Percentiles rank a stretch among this genome's conserved stretches.
phyloP scores from a whole-genome alignment of 2,888 invertebrate species.

The Mycogona germanica region DNA sequence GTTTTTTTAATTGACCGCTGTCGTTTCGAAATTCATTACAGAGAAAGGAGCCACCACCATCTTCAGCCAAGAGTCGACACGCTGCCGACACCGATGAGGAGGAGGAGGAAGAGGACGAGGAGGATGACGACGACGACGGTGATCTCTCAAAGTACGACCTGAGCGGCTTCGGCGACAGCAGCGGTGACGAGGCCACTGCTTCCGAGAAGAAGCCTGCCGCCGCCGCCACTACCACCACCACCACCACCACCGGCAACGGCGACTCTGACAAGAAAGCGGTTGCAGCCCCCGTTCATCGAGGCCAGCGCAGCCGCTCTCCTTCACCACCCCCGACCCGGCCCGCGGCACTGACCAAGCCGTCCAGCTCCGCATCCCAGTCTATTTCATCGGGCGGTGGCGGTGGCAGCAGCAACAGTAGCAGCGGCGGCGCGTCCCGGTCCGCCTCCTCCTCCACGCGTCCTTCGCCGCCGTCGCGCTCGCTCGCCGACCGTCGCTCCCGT shows the following conservation, averaged over 20 bases:
- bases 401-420: too few relatives aligned
- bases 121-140: slow-evolving; percentile 42
- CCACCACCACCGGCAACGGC: background rate
- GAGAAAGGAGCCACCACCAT: slow-evolving; percentile 14
- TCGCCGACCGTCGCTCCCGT: too few relatives aligned
- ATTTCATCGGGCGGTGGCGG: background rate
- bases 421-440: too few relatives aligned
- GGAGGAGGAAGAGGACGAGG: slow-evolving; percentile 48
- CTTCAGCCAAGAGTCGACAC: slow-evolving; percentile 6
- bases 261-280: background rate
- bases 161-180: slow-evolving; percentile 51
- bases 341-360: background rate
- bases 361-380: slow-evolving; percentile 3
- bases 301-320: background rate
- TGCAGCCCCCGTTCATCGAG: background rate
- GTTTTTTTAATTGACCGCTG: too few relatives aligned
- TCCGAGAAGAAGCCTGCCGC: background rate
- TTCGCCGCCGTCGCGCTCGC: background rate
- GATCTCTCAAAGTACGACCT: slow-evolving; percentile 68
- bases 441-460: background rate
- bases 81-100: slow-evolving; percentile 29
- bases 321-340: background rate
- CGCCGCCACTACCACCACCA: background rate
- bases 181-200: slow-evolving; percentile 37
- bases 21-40: background rate